Evolutionary conservation across 2,797 vertebrate genomes (phyloP).

Genomic region (Pristis pectinata): DNA sequence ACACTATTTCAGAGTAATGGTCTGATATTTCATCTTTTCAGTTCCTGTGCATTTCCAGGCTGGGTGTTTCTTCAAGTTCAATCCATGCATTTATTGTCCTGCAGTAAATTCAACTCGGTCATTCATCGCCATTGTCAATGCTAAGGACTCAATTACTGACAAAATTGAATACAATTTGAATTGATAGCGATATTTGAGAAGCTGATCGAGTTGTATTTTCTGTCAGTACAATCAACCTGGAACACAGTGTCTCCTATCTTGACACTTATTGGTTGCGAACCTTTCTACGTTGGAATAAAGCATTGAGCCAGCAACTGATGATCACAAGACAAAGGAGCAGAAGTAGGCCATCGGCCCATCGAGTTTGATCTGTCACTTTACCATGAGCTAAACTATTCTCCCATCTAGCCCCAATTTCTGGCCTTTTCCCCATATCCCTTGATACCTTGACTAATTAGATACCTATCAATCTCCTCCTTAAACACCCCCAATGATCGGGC

Average conservation of each 20-base stretch:
- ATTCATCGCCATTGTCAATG: not conserved
- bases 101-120: not conserved
- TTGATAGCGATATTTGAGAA: not conserved
- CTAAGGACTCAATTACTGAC: not conserved
- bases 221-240: not conserved
- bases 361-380: no score
- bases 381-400: no score
- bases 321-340: no score
- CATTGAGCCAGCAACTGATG: no score
- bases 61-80: not conserved
- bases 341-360: no score
- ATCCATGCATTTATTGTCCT: not conserved
- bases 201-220: not conserved
- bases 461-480: no score
- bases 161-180: slow-evolving; percentile 2
- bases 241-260: not conserved
- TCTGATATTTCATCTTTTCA: not conserved
- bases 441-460: no score
- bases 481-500: no score
- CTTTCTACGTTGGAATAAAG: not conserved
- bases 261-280: not conserved
- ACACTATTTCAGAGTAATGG: not conserved
- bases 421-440: no score
- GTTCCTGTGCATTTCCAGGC: not conserved
- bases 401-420: no score